Evolutionary conservation across 2,888 invertebrate genomes (phyloP), one percentile per base, ranked within the genome.

Genomic region (Nomada hirtipes): DNA sequence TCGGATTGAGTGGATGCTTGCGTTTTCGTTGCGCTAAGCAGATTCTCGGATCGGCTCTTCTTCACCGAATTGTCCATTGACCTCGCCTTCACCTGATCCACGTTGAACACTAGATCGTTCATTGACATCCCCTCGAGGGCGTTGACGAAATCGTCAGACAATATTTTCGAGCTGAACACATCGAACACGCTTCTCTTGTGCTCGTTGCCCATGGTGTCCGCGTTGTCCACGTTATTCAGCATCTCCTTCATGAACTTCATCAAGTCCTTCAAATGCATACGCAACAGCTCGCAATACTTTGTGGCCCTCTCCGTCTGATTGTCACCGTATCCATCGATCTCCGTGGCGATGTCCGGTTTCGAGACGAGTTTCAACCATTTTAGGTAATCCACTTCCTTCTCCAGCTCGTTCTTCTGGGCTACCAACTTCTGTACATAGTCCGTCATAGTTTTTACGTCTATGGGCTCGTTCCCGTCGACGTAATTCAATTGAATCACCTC

Each of bases 1-100:
- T 98, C 98, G 2, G 96, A 95, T 9, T 94, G 94, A 13, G 90
- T 90, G 2, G 91, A 91, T 0, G 82, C 69, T 11, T 89, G 90
- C 83, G 85, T 87, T 53, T 86, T 90, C 4, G 76, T 53, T 0
- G 69, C 20, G 23, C 86, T 83, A 13, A 91, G 71, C 4, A 88
- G 61, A 59, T 90, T 91, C 23, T 91, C 91, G 0, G 91, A 91
- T 7, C 89, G 88, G 69, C 87, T 88, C 36, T 89, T 92, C 57
- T 82, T 89, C 29, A 88, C 89, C 2, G 83, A 76, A 18, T 76
- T 75, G 1, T 86, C 86, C 11, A 75, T 61, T 74, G 71, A 76
- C 15, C 74, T 84, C 7, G 68, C 60, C 0, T 68, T 75, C 60
- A 10, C 47, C 0, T 75, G 68, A 2, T 78, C 79, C 0, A 47